A percentile compares a stretch with the other conserved stretches of the same genome.
Conservation (phyloP, 2,888 invertebrate genomes). For the Cynaeus angustus region DNA sequence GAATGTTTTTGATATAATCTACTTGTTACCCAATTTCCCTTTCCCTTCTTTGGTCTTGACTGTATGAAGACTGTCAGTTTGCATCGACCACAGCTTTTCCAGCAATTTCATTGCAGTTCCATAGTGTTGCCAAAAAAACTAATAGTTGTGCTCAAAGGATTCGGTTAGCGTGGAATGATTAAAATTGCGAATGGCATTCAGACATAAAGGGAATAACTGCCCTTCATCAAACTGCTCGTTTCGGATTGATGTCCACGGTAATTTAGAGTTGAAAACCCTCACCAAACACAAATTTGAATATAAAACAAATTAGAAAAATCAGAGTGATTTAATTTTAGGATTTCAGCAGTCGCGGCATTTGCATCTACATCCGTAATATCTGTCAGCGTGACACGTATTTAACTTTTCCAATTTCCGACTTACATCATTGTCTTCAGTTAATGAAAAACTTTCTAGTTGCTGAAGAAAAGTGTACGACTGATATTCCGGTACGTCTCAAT, state of each 20-base stretch:
- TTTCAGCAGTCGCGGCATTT: conserved; percentile 6
- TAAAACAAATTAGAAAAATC: conserved; percentile 19
- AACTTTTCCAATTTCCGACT: conserved; percentile 28
- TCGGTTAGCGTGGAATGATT: conserved; percentile 14
- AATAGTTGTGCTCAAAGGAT: conserved; percentile 20
- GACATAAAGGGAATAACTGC: conserved; percentile 8
- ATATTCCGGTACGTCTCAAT: conserved; percentile 21
- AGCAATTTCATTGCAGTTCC: neutral
- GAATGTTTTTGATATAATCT: no score
- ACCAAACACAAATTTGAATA: conserved; percentile 3
- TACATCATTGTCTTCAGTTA: conserved; percentile 14
- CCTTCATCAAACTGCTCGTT: conserved; percentile 3
- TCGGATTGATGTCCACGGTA: neutral
- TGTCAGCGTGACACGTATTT: conserved; percentile 21
- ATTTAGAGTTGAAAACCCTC: conserved; percentile 13
- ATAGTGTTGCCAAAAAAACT: neutral
- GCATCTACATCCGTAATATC: conserved; percentile 10
- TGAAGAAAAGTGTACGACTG: neutral
- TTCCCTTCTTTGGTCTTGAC: no score
- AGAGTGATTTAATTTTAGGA: conserved; percentile 10
- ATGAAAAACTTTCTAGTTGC: conserved; percentile 16
- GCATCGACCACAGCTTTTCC: conserved; percentile 3
- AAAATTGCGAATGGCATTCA: conserved; percentile 18
- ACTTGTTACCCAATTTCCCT: no score
- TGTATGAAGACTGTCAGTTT: neutral